Percentiles rank a stretch among this genome's conserved stretches.
These are phyloP conservation scores for Agriopis aurantiaria DNA, from an alignment of 2,888 invertebrate genomes.

Conservation along the genomic window DNA sequence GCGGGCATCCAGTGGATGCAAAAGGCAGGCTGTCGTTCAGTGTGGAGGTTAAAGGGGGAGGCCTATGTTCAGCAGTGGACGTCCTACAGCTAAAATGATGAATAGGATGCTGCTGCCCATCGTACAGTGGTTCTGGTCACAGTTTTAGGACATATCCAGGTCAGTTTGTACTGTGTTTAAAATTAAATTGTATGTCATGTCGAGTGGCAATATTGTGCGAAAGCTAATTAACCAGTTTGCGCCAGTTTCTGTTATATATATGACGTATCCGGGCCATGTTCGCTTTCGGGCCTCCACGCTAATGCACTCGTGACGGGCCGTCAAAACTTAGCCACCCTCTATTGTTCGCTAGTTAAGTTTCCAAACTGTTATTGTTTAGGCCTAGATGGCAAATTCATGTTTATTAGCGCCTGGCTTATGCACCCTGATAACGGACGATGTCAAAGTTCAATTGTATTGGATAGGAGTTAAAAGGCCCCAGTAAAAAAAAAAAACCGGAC, in stretches of 20 bases:
- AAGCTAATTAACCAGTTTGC: constrained; percentile 31
- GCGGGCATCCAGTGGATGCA: too few relatives aligned
- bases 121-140: too few relatives aligned
- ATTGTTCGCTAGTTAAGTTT: constrained; percentile 18
- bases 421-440: not conserved
- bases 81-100: too few relatives aligned
- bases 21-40: too few relatives aligned
- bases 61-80: too few relatives aligned
- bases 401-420: not conserved
- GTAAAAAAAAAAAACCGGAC: too few relatives aligned
- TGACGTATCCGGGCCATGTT: constrained; percentile 32
- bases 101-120: too few relatives aligned
- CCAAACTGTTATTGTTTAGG: constrained; percentile 17
- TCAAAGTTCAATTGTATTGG: not conserved
- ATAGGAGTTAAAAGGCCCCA: not conserved
- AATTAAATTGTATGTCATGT: not conserved
- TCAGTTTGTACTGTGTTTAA: not conserved
- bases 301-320: constrained; percentile 31
- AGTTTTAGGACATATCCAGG: not conserved
- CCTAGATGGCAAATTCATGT: constrained; percentile 23
- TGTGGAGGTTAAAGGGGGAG: too few relatives aligned
- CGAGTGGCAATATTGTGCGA: constrained; percentile 18
- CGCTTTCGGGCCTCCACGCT: constrained; percentile 12
- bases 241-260: constrained; percentile 16
- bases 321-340: constrained; percentile 28